Conservation (phyloP, 2,888 invertebrate species). For the Eledone cirrhosa region DNA sequence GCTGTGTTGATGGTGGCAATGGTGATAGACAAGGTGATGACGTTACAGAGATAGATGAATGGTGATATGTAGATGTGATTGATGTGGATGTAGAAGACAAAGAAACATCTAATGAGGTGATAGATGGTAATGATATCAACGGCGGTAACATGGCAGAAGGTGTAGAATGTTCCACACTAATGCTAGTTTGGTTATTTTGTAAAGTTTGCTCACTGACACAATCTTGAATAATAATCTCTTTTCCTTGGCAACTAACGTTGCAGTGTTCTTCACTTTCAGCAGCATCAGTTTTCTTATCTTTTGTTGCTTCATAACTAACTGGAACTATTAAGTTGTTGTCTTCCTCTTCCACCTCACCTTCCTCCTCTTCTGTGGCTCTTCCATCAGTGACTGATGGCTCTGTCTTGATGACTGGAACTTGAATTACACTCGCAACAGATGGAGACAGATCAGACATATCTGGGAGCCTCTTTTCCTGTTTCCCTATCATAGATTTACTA, state of each 20-base stretch:
- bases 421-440: no score
- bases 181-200: no score
- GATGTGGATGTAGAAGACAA: background rate
- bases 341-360: constrained; percentile 29
- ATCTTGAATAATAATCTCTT: background rate
- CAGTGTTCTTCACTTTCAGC: no score
- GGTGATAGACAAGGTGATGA: background rate
- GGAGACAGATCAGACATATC: constrained; percentile 22
- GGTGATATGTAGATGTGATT: background rate
- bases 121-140: background rate
- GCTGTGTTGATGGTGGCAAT: background rate
- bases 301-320: constrained; percentile 32
- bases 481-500: constrained; percentile 30
- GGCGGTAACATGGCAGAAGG: background rate
- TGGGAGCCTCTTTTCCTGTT: constrained; percentile 37
- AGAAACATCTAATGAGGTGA: no score
- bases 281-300: no score
- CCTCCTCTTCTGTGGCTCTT: constrained; percentile 33
- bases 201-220: no score
- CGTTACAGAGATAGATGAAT: background rate
- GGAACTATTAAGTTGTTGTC: constrained; percentile 29
- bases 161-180: no score
- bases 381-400: constrained; percentile 32
- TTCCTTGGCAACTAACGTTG: background rate
- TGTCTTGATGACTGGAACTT: background rate